Conservation (phyloP, 2,888 invertebrate genomes). For the Biston stratarius region DNA sequence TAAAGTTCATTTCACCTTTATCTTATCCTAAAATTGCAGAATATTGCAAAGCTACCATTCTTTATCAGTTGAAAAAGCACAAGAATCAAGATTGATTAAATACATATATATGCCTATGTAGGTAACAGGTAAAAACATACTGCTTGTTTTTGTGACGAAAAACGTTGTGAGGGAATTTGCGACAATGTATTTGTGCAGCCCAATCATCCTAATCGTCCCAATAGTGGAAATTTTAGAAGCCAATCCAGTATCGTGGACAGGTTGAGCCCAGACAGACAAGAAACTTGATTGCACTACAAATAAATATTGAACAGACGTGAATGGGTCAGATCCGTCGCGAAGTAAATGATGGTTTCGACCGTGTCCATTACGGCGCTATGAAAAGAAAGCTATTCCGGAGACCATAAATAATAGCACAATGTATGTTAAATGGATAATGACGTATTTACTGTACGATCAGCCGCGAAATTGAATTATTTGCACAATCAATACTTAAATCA, state of each 20-base stretch:
- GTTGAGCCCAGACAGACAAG: not conserved
- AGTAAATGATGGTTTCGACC: slow-evolving; percentile 18
- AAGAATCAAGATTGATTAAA: not conserved
- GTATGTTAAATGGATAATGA: slow-evolving; percentile 1
- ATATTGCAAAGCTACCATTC: no score
- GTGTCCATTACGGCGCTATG: slow-evolving; percentile 21
- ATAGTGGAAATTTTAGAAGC: no score
- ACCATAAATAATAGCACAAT: not conserved
- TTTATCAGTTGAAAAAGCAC: not conserved
- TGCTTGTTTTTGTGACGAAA: no score
- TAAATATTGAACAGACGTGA: slow-evolving; percentile 16
- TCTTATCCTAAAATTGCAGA: no score
- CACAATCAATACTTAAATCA: not conserved
- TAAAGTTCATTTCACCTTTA: no score
- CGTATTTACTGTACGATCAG: not conserved
- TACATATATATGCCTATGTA: no score
- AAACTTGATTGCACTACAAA: not conserved
- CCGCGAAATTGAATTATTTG: not conserved
- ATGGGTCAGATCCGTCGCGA: slow-evolving; percentile 28
- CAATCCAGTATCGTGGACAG: no score
- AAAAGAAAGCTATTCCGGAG: not conserved
- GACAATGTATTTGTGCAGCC: no score
- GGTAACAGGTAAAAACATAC: no score
- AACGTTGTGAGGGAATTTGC: no score
- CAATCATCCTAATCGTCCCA: no score